Conservation (phyloP, 2,113 vertebrate species). For the Odocoileus hemionus region DNA sequence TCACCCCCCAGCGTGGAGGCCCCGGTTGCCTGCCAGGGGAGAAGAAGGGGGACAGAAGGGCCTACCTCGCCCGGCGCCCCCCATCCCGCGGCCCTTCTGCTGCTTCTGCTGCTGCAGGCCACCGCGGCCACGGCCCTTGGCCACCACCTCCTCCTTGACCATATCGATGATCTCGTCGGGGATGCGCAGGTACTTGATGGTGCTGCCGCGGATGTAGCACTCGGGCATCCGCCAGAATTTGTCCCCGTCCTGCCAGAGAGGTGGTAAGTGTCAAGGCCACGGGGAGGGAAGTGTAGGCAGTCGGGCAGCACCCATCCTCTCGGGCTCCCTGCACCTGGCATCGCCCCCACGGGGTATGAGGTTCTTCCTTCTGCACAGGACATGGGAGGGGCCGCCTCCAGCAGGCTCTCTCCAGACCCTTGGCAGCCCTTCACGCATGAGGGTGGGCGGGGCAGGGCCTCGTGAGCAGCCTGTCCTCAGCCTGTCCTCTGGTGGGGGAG, state of each 20-base stretch:
- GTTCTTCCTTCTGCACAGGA: background rate
- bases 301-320: background rate
- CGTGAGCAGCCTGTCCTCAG: background rate
- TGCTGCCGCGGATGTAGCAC: slow-evolving; percentile 97
- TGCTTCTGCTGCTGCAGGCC: slow-evolving; percentile 96
- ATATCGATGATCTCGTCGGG: slow-evolving; percentile 98
- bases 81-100: slow-evolving; percentile 92
- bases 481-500: background rate
- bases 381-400: fast-evolving
- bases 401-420: fast-evolving
- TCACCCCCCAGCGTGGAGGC: background rate
- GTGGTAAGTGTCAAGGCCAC: background rate
- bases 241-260: slow-evolving; percentile 88
- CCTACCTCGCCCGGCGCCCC: slow-evolving; percentile 89
- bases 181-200: slow-evolving; percentile 97
- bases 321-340: background rate
- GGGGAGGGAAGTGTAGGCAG: no score
- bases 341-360: background rate
- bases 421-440: fast-evolving
- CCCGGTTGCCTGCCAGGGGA: fast-evolving
- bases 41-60: background rate
- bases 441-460: background rate
- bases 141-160: slow-evolving; percentile 97
- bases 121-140: slow-evolving; percentile 92
- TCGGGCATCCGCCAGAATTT: slow-evolving; percentile 99